Evolutionary conservation across 2,888 invertebrate species (phyloP), one percentile per base, ranked within the genome.

Genomic region (Sthenelais limicola): DNA sequence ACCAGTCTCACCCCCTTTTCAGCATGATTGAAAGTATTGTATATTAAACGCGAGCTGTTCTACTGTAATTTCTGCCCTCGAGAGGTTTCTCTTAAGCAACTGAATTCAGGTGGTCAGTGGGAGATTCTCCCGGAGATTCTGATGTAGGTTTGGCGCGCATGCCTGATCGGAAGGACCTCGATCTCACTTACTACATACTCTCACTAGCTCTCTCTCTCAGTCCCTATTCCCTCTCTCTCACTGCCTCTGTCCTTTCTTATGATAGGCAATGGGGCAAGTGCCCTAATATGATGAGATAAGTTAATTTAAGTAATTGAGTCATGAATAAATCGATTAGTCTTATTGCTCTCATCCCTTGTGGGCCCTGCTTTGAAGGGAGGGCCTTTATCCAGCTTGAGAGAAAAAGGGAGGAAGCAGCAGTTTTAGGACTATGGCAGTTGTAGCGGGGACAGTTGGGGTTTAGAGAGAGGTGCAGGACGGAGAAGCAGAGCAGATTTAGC

Each of bases 261-360:
- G 43, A 15, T 9, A 18, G 18, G 43, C 43, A 18, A 56, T 18
- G 5, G 9, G 32, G 56, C 30, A 56, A 56, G 56, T 56, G 56
- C 26, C 21, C 38, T 18, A 35, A 67, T 67, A 67, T 67, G 67
- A 67, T 47, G 67, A 67, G 67, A n/a, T 48, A 67, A 67, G 47
- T 47, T 67, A 67, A 67, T 67, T 67, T 67, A n/a, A 47, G 48
- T 67, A 67, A 67, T 67, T 67, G 67, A 67, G 47, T 67, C 67
- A 67, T 67, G 67, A 67, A 67, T 67, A 67, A 67, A 67, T 47
- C 67, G 67, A 67, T 67, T 43, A 67, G 30, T 26, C 47, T 43
- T 66, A 67, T 67, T 67, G 67, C 47, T 67, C 48, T 9, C 48
- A 48, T 67, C 62, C 21, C 24, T 21, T 21, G 51, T 24, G 51